Base-by-base conservation (phyloP, 1,140 invertebrate species). In the Trichonephila clavata region DNA sequence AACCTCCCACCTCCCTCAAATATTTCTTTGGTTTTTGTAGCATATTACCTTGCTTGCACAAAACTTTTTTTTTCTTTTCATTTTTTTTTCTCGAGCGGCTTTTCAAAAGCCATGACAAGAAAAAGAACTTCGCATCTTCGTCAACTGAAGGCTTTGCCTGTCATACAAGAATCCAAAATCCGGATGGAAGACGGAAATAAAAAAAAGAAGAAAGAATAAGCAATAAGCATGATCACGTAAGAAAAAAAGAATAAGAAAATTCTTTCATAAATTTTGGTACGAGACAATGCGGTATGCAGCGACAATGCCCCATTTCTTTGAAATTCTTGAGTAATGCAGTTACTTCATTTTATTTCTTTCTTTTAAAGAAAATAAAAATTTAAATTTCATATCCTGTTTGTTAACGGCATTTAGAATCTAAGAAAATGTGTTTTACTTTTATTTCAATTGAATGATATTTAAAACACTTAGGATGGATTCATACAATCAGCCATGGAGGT, bases 101-200 rank as follows among this genome's bases (percentile, higher is more conserved):
- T 57, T 83, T 83, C 39, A 83, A 59, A 83, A 59, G 43, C 20
- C 39, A 57, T 13, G 50, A 83, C 43, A 83, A 83, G 50, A 57
- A 50, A 57, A 83, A 83, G 50, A 83, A 83, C 20, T 57, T 24
- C 14, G 39, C 20, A 57, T 83, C 81, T n/a, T 18, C 80, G 43
- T 83, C 81, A 83, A 83, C 18, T 83, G 18, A 50, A 83, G 81
- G 43, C 43, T 57, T 83, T 57, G 13, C 43, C 81, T 83, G 81
- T 59, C 81, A 83, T 59, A 57, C 6, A 83, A 57, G 50, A 83
- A 83, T 83, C 81, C 24, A 83, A 83, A 83, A 83, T 59, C 81
- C 81, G 50, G 80, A 18, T 24, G 43, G 20, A 21, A 59, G 14
- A 83, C 13, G 39, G 20, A 83, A 83, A n/a, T 21, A 83, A n/a